Evolutionary conservation across 2,888 invertebrate genomes (phyloP), one percentile per base, ranked within the genome.

Genomic region (Diarsia dahlii): DNA sequence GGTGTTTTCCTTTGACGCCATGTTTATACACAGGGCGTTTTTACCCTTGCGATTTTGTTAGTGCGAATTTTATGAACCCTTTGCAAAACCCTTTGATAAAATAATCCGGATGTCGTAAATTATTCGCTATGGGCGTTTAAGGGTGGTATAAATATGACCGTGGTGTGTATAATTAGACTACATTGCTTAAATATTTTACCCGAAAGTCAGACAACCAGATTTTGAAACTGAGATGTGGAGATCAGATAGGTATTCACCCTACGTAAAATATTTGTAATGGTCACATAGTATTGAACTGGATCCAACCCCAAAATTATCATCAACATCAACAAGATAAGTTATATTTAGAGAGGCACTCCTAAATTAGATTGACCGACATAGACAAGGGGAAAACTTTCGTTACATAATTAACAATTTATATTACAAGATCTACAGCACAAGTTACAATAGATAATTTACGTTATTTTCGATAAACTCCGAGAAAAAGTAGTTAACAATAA

Each of bases 21-120:
- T 79, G 50, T 84, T 74, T 76, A 66, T 69, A 69, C 34, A 56
- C 15, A 71, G 39, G 13, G 62, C 34, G 54, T 84, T 82, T 84
- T 74, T 56, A 65, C 54, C 81, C 74, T 68, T 52, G 64, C 54
- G n/a, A 69, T 84, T 74, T 81, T 50, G 65, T 81, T 66, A 69
- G 85, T 81, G 68, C 62, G 75, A 81, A 84, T 81, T 84, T 74
- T 74, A 81, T 84, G 85, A 65, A 84, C 64, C 84, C 68, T 81
- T 84, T 65, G 67, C 48, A 63, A 68, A 84, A 66, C 64, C 84
- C 67, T 80, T 80, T 84, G 67, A 80, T 84, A 84, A 80, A 84
- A 80, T 84, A 84, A 84, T 84, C 52, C 67, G 74, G 64, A 80
- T 56, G 74, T 84, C 73, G 46, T 73, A 80, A 84, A 84, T 80